Evolutionary conservation across 2,888 invertebrate species (phyloP).

Genomic region (Agapostemon virescens): DNA sequence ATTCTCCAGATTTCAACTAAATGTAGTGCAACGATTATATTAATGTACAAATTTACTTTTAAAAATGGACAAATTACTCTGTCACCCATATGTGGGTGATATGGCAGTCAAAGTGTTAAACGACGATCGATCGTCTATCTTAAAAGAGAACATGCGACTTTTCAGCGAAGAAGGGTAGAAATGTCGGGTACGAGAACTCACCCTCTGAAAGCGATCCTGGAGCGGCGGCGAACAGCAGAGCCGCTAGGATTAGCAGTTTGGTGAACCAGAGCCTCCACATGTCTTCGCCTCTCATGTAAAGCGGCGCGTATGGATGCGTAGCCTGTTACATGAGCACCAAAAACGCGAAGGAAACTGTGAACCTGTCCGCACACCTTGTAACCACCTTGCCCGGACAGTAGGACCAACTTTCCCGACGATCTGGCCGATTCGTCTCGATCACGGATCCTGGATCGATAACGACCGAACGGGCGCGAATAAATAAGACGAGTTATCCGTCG

Average conservation of each 20-base stretch:
- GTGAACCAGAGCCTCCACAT: constrained; percentile 74
- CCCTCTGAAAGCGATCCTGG: constrained; percentile 52
- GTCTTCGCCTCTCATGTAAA: constrained; percentile 61
- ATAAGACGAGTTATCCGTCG: not conserved
- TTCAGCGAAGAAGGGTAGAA: not conserved
- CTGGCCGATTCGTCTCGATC: not conserved
- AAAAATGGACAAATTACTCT: too few species aligned
- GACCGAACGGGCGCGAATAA: not conserved
- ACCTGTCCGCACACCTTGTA: constrained; percentile 17
- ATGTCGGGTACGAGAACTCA: constrained; percentile 39
- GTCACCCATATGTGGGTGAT: too few species aligned
- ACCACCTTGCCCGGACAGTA: constrained; percentile 12
- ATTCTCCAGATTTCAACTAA: too few species aligned
- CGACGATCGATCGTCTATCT: too few species aligned
- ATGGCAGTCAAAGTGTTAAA: too few species aligned
- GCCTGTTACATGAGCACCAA: constrained; percentile 60
- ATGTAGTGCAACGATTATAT: too few species aligned
- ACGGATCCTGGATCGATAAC: not conserved
- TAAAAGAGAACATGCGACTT: not conserved
- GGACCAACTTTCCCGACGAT: not conserved
- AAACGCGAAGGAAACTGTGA: constrained; percentile 11
- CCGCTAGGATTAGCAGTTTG: constrained; percentile 61
- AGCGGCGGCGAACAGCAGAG: constrained; percentile 33
- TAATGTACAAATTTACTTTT: too few species aligned
- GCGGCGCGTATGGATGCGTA: constrained; percentile 26